Evolutionary conservation across 1,140 invertebrate species (phyloP).

Genomic region (Sycophaga agraensis): DNA sequence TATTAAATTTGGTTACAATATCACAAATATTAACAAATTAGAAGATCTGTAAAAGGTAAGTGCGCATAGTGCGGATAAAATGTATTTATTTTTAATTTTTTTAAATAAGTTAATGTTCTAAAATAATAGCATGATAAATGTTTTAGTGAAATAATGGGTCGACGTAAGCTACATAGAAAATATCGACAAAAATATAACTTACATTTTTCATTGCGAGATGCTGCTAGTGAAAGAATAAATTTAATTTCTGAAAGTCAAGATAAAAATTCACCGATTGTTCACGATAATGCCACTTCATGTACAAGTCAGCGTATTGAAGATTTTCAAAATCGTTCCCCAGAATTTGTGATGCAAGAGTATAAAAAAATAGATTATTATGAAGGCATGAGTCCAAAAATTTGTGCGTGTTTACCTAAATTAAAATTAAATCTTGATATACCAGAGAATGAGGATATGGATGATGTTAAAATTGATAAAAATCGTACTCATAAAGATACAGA

Average conservation of each 20-base stretch:
- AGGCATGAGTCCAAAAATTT: constrained; percentile 36
- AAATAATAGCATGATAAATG: too few species aligned
- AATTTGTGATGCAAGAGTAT: constrained; percentile 29
- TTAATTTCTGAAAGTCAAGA: background rate
- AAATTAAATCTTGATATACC: constrained; percentile 32
- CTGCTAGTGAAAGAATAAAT: background rate
- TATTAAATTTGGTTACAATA: too few species aligned
- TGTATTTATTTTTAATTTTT: too few species aligned
- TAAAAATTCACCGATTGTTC: background rate
- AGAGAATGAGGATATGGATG: too few species aligned
- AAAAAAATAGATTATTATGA: constrained; percentile 25
- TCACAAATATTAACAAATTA: too few species aligned
- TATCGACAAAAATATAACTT: constrained; percentile 9
- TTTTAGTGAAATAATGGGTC: background rate
- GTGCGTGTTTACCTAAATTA: constrained; percentile 2
- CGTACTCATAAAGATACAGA: background rate
- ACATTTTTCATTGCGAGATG: background rate
- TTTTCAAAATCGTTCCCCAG: constrained; percentile 31
- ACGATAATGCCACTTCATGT: background rate
- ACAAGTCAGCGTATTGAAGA: background rate
- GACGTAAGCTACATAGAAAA: constrained; percentile 8
- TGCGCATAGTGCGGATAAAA: too few species aligned
- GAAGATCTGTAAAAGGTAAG: too few species aligned
- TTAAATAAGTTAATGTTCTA: too few species aligned
- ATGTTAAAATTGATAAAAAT: background rate